These are phyloP conservation scores for Eucidaris tribuloides DNA, from an alignment of 35 echinoderm and acorn worm species.

Conservation along the genomic window DNA sequence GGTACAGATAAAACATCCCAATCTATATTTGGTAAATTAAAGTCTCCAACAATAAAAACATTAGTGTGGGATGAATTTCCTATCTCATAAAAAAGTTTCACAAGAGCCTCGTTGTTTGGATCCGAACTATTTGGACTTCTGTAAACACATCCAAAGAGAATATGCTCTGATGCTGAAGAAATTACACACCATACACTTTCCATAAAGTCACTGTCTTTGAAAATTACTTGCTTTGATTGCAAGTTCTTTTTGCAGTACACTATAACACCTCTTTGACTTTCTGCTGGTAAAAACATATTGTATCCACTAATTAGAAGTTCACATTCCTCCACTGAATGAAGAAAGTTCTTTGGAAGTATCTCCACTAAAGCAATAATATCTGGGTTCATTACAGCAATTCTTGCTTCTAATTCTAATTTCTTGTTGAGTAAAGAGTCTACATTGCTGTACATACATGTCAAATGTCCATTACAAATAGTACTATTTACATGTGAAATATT, in stretches of 20 bases:
- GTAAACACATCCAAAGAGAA: conserved; percentile 18
- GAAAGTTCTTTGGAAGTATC: conserved; percentile 2
- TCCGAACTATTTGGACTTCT: conserved; percentile 9
- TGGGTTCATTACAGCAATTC: background rate
- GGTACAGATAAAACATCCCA: background rate
- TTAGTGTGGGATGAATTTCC: background rate
- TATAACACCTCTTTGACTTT: background rate
- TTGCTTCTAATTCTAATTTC: conserved; percentile 21
- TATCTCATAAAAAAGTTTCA: conserved; percentile 20
- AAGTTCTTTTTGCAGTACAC: background rate
- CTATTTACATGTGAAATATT: background rate
- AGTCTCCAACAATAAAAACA: background rate
- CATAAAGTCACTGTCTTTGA: background rate
- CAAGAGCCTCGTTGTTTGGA: background rate
- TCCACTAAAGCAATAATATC: conserved; percentile 9
- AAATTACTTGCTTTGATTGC: background rate
- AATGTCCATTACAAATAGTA: background rate
- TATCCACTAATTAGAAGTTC: conserved; percentile 7
- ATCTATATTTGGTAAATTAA: background rate
- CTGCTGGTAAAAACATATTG: background rate
- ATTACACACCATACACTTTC: background rate
- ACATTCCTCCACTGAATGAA: conserved; percentile 1
- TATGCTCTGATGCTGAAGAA: conserved; percentile 1
- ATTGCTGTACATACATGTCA: conserved; percentile 21
- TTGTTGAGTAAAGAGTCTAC: conserved; percentile 11